phyloP scores from a whole-genome alignment of 2,888 invertebrate genomes.

The Tryphoninae sp. region DNA sequence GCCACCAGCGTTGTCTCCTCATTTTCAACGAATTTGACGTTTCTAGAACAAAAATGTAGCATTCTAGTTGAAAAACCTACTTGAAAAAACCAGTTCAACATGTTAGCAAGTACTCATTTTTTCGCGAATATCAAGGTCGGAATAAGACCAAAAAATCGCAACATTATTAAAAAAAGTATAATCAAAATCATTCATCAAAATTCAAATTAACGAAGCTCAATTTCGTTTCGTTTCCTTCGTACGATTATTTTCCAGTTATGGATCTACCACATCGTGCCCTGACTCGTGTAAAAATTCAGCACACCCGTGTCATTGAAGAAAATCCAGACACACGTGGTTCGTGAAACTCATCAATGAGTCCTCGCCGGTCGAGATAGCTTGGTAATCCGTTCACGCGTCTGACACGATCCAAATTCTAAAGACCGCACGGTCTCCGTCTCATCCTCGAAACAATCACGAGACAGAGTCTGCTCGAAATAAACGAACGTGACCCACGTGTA shows the following conservation, averaged over 20 bases:
- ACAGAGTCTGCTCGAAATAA: constrained; percentile 48
- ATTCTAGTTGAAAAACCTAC: background rate
- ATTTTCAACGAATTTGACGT: constrained; percentile 61
- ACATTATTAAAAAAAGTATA: background rate
- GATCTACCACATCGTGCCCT: background rate
- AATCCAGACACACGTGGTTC: constrained; percentile 11
- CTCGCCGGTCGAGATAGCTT: constrained; percentile 43
- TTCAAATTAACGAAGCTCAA: background rate
- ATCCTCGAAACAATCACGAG: constrained; percentile 11
- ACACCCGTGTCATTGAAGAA: constrained; percentile 50
- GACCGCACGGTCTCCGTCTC: constrained; percentile 38
- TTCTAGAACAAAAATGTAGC: constrained; percentile 45
- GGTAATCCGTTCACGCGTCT: constrained; percentile 62
- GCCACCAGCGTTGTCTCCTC: constrained; percentile 69
- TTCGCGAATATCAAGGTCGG: too few species aligned
- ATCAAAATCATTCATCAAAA: constrained; percentile 3
- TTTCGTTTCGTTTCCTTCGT: background rate
- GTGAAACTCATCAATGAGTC: constrained; percentile 56
- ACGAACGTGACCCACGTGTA: constrained; percentile 6
- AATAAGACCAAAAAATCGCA: background rate
- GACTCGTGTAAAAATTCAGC: constrained; percentile 23
- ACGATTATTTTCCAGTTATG: background rate
- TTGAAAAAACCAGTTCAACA: background rate
- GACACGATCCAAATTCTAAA: constrained; percentile 65
- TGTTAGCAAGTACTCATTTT: background rate